A percentile compares a stretch with the other conserved stretches of the same genome.
These are phyloP conservation scores for Melipona beecheii DNA, from an alignment of 2,888 invertebrate species.

Conservation along the genomic window DNA sequence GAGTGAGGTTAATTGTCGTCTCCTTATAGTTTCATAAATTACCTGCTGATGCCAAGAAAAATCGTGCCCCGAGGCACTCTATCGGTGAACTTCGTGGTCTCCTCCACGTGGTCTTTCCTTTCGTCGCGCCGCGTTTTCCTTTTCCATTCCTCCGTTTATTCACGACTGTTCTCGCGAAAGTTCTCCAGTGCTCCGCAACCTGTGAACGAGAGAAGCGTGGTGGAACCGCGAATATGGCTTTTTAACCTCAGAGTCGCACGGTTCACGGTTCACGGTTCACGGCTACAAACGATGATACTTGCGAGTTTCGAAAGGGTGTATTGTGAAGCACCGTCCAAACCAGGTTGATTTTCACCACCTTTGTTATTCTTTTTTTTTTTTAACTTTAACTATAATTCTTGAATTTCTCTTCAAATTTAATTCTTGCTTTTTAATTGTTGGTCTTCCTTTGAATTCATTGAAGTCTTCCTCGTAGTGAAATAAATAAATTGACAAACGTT, in stretches of 20 bases:
- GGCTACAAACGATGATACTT: not conserved
- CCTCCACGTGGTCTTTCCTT: not conserved
- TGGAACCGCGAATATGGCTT: not conserved
- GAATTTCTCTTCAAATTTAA: too few species aligned
- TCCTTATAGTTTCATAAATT: too few species aligned
- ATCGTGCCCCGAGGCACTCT: not conserved
- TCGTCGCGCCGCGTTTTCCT: not conserved
- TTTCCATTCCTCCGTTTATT: not conserved
- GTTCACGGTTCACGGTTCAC: too few species aligned
- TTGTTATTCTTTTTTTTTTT: too few species aligned
- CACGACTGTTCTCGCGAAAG: not conserved
- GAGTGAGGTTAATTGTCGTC: too few species aligned
- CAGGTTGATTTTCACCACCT: too few species aligned
- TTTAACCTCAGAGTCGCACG: not conserved
- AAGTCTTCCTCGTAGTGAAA: too few species aligned
- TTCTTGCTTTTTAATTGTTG: too few species aligned
- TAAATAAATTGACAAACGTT: too few species aligned
- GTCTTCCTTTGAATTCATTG: too few species aligned
- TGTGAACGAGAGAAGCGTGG: not conserved
- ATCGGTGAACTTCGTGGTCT: too few species aligned
- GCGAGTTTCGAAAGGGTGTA: not conserved
- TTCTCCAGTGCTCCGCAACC: not conserved
- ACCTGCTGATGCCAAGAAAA: constrained; percentile 2
- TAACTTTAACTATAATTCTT: too few species aligned
- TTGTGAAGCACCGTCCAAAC: not conserved